phyloP scores from a whole-genome alignment of 2,797 vertebrate species.

The Tadarida brasiliensis region DNA sequence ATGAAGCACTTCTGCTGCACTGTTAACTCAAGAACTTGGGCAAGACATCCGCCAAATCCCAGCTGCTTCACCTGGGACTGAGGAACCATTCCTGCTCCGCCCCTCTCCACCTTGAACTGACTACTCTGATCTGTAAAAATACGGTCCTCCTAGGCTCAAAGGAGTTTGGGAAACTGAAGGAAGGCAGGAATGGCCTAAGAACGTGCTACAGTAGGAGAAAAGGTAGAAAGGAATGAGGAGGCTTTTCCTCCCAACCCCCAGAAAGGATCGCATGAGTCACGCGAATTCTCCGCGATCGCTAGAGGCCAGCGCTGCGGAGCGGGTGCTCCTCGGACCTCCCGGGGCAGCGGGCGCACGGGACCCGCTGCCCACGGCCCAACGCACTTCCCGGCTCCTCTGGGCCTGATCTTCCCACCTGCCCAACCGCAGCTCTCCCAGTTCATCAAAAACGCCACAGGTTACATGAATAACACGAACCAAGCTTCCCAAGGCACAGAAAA shows the following conservation, averaged over 20 bases:
- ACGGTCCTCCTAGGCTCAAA: not conserved
- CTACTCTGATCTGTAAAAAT: not conserved
- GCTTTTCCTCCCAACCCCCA: not conserved
- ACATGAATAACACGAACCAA: not conserved
- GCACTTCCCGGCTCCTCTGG: not conserved
- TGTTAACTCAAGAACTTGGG: not conserved
- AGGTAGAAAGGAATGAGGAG: not conserved
- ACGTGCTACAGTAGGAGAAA: not conserved
- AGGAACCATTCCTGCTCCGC: not conserved
- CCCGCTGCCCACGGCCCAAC: not conserved
- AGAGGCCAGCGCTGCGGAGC: not conserved
- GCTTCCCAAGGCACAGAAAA: not conserved
- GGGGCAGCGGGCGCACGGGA: too few relatives aligned
- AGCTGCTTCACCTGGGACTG: not conserved
- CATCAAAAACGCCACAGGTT: not conserved
- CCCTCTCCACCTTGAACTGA: not conserved
- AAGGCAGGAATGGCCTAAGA: not conserved
- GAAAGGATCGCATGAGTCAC: not conserved
- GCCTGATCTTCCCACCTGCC: not conserved
- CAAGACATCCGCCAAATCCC: not conserved
- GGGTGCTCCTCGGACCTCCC: not conserved
- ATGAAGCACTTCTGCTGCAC: not conserved
- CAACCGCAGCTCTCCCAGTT: not conserved
- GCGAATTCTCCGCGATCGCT: not conserved
- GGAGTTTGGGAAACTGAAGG: not conserved